Evolutionary conservation across 2,797 vertebrate species (phyloP).

Genomic region (Miichthys miiuy): DNA sequence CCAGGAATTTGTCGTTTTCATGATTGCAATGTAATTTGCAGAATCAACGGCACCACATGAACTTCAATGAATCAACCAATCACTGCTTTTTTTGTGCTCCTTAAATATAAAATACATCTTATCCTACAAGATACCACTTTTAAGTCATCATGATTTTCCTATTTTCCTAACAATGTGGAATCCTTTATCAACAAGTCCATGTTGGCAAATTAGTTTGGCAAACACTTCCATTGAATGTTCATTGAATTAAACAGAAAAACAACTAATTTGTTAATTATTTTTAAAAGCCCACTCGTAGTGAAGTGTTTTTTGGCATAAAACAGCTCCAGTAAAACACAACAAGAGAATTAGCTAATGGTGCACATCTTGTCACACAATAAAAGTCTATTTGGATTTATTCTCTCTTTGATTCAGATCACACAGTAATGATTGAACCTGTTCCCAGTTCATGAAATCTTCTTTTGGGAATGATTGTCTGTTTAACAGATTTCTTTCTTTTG

Average conservation of each 20-base stretch:
- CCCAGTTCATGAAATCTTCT: neutral
- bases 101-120: conserved; percentile 17
- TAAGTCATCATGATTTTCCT: neutral
- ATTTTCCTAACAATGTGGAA: conserved; percentile 7
- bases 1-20: conserved; percentile 53
- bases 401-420: neutral
- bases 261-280: conserved; percentile 5
- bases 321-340: neutral
- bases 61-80: conserved; percentile 57
- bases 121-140: conserved; percentile 15
- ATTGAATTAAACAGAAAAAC: neutral
- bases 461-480: neutral
- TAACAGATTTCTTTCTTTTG: neutral
- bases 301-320: neutral
- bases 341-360: neutral
- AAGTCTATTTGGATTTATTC: neutral
- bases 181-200: conserved; percentile 13
- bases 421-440: neutral
- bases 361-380: neutral
- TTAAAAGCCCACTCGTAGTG: neutral
- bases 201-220: neutral
- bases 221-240: neutral
- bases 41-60: conserved; percentile 48
- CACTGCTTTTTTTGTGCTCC: conserved; percentile 17
- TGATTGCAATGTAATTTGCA: conserved; percentile 54